Percentiles rank a stretch among this genome's conserved stretches.
Conservation (phyloP, 2,888 invertebrate species). For the Halictus ligatus region DNA sequence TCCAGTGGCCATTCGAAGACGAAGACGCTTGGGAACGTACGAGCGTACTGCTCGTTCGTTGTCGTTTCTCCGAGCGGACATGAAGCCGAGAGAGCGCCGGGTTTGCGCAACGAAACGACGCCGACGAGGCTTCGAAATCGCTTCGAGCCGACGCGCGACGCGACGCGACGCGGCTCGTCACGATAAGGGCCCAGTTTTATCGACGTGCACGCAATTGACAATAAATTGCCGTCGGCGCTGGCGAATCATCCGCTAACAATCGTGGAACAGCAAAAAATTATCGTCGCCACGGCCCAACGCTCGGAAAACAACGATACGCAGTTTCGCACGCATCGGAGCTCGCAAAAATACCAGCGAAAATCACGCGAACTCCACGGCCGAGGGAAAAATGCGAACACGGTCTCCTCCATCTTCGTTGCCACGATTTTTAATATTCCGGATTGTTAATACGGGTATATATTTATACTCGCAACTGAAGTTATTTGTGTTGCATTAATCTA, state of each 20-base stretch:
- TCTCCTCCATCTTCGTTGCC: too few relatives aligned
- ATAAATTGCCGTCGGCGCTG: slow-evolving; percentile 50
- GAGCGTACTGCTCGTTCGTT: slow-evolving; percentile 58
- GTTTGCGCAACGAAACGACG: not conserved
- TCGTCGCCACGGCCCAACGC: slow-evolving; percentile 1
- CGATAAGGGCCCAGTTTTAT: slow-evolving; percentile 51
- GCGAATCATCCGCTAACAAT: slow-evolving; percentile 27
- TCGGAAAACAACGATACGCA: not conserved
- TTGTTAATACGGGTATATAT: too few relatives aligned
- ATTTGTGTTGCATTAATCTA: too few relatives aligned
- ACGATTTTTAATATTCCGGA: too few relatives aligned
- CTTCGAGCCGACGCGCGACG: not conserved
- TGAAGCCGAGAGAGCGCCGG: not conserved
- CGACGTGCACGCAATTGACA: slow-evolving; percentile 52
- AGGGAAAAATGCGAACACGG: not conserved
- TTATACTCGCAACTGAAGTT: too few relatives aligned
- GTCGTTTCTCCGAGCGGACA: slow-evolving; percentile 43
- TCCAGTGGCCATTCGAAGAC: slow-evolving; percentile 56
- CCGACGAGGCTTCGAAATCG: slow-evolving; percentile 8
- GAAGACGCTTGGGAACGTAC: slow-evolving; percentile 48
- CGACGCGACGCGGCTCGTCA: slow-evolving; percentile 11
- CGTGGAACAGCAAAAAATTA: slow-evolving; percentile 37
- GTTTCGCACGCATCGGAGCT: not conserved
- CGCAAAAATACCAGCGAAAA: not conserved
- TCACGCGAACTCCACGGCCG: not conserved